These are phyloP conservation scores for Scytalopus superciliaris DNA, from an alignment of 2,113 vertebrate species.

Conservation along the genomic window DNA sequence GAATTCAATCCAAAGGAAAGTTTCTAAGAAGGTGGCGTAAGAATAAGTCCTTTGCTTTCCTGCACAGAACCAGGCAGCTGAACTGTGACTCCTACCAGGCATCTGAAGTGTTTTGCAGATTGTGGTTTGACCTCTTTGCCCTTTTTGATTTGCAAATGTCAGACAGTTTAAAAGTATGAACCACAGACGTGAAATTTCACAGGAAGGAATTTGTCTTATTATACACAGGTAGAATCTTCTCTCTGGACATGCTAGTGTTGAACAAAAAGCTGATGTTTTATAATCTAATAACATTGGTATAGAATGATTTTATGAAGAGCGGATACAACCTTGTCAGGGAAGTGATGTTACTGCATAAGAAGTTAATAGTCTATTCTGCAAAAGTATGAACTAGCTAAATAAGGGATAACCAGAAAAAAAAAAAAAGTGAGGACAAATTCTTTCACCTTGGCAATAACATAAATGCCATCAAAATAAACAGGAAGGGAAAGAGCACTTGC, in stretches of 20 bases:
- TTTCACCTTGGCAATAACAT: background rate
- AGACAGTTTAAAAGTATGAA: background rate
- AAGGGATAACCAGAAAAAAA: background rate
- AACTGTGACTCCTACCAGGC: background rate
- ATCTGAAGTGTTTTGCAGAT: background rate
- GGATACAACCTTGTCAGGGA: background rate
- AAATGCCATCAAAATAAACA: background rate
- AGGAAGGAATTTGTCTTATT: conserved; percentile 6
- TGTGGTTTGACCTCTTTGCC: background rate
- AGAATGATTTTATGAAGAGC: background rate
- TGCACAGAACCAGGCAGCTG: background rate
- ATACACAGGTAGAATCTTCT: background rate
- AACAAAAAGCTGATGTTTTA: background rate
- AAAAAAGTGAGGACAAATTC: background rate
- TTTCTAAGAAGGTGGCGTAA: background rate
- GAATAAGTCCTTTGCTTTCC: background rate
- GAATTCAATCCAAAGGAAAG: background rate
- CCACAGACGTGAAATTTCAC: background rate
- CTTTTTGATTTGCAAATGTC: background rate
- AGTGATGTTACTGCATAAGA: background rate
- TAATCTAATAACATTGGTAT: background rate
- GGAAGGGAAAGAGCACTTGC: background rate
- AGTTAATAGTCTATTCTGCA: background rate
- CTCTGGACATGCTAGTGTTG: background rate
- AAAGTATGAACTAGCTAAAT: background rate